Conservation (phyloP, 2,113 vertebrate species). For the Dolichotis patagonum region DNA sequence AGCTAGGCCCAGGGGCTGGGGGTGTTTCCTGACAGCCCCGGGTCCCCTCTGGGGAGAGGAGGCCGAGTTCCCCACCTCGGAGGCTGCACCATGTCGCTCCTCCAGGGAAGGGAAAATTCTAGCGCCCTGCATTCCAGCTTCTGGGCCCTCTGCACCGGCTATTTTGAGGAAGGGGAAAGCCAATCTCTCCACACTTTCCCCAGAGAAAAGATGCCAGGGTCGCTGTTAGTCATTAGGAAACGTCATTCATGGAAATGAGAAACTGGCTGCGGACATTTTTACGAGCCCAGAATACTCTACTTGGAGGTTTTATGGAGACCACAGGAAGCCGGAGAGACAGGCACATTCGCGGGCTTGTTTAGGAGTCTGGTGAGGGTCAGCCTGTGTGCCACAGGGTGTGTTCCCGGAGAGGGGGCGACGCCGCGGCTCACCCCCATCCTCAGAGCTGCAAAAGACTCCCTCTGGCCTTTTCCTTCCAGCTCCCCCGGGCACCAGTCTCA, state of each 20-base stretch:
- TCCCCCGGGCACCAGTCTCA: background rate
- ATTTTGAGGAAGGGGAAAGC: constrained; percentile 71
- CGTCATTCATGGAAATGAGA: constrained; percentile 75
- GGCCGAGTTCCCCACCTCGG: background rate
- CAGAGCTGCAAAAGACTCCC: background rate
- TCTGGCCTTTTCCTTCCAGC: background rate
- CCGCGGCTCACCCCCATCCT: background rate
- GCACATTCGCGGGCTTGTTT: constrained; percentile 63
- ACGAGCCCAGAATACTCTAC: constrained; percentile 73
- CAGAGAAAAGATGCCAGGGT: constrained; percentile 64
- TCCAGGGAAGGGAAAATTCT: constrained; percentile 42
- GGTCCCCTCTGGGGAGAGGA: background rate
- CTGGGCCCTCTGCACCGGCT: background rate
- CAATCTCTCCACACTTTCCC: constrained; percentile 62
- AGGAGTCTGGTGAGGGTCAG: constrained; percentile 22
- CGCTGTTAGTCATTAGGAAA: constrained; percentile 51
- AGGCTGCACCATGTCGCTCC: background rate
- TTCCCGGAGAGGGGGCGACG: background rate
- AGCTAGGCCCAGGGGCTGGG: background rate
- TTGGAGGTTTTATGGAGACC: constrained; percentile 77
- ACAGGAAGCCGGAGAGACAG: constrained; percentile 81
- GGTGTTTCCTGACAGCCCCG: accelerated
- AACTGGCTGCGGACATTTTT: constrained; percentile 78
- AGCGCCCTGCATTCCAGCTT: background rate
- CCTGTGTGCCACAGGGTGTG: background rate